These are phyloP conservation scores for Rhagonycha lutea DNA, from an alignment of 2,888 invertebrate genomes.

Conservation along the genomic window DNA sequence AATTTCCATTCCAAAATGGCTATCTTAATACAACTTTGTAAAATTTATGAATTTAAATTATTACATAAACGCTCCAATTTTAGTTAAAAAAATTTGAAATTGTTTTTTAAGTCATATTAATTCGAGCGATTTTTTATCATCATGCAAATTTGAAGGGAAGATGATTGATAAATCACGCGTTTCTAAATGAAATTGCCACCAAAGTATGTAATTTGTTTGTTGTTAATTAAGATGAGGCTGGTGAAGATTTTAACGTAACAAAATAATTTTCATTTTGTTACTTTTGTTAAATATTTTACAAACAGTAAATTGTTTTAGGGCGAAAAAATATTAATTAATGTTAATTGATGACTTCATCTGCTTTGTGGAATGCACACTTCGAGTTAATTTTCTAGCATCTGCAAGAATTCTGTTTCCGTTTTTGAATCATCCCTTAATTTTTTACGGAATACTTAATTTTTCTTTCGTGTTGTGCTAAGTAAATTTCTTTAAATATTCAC, in stretches of 20 bases:
- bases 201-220: background rate
- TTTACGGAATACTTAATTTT: background rate
- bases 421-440: too few species aligned
- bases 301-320: background rate
- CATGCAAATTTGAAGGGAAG: background rate
- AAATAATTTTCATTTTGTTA: background rate
- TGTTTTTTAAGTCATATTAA: background rate
- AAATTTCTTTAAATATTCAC: background rate
- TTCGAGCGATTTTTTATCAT: background rate
- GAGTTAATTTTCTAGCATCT: background rate
- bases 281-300: background rate
- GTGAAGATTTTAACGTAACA: background rate
- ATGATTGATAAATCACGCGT: background rate
- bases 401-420: too few species aligned
- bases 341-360: background rate
- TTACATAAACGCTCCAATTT: slow-evolving; percentile 6
- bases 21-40: slow-evolving; percentile 14
- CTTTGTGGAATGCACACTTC: background rate
- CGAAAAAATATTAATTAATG: background rate
- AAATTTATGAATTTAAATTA: slow-evolving; percentile 25
- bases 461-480: background rate
- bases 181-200: background rate
- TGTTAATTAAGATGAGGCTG: background rate
- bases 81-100: background rate
- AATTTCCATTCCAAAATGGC: slow-evolving; percentile 21